phyloP scores from a whole-genome alignment of 2,888 invertebrate genomes.

The Dicycla oo region DNA sequence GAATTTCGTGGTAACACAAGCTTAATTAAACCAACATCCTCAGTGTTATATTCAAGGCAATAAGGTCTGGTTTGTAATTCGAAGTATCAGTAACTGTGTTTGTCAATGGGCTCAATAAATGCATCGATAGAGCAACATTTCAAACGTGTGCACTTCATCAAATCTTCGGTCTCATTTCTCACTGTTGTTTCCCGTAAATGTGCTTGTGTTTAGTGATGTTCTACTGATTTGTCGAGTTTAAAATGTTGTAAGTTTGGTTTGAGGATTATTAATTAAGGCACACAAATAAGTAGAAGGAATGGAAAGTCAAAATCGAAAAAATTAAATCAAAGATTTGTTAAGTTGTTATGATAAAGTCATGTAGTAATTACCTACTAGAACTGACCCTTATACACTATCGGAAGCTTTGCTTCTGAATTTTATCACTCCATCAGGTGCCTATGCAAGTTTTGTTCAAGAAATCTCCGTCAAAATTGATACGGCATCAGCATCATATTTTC shows the following conservation, averaged over 20 bases:
- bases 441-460: background rate
- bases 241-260: background rate
- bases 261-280: background rate
- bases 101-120: slow-evolving; percentile 76
- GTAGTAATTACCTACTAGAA: background rate
- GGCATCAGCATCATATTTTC: too few relatives aligned
- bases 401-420: background rate
- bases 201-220: slow-evolving; percentile 56
- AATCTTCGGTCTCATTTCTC: slow-evolving; percentile 84
- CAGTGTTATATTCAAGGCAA: slow-evolving; percentile 45
- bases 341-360: background rate
- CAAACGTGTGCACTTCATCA: slow-evolving; percentile 83
- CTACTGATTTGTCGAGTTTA: slow-evolving; percentile 52
- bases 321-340: background rate
- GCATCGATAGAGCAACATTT: slow-evolving; percentile 81
- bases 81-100: slow-evolving; percentile 16
- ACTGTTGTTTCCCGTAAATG: slow-evolving; percentile 73
- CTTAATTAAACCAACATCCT: slow-evolving; percentile 9
- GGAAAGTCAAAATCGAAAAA: background rate
- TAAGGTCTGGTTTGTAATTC: slow-evolving; percentile 62
- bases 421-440: background rate
- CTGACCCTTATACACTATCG: background rate
- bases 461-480: background rate
- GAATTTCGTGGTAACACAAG: slow-evolving; percentile 42
- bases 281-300: too few relatives aligned